phyloP scores from a whole-genome alignment of 35 echinoderm and acorn worm species.

The Patiria miniata region DNA sequence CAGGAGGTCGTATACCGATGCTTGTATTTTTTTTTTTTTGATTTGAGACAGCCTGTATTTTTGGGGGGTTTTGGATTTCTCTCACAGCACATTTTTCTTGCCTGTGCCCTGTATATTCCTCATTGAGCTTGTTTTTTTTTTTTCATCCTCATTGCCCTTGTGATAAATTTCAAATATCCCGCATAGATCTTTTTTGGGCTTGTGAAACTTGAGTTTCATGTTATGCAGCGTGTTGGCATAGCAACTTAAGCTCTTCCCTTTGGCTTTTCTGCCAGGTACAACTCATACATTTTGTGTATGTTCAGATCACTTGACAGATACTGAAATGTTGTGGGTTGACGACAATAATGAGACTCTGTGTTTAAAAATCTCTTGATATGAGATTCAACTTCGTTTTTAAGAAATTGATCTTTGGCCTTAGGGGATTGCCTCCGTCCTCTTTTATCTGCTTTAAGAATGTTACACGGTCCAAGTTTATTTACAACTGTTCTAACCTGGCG shows the following conservation, averaged over 20 bases:
- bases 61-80: no score
- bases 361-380: conserved; percentile 48
- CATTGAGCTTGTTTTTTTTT: no score
- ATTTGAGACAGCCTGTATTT: no score
- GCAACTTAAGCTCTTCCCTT: no score
- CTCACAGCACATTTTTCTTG: no score
- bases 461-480: no score
- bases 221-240: background rate
- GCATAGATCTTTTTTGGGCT: conserved; percentile 57
- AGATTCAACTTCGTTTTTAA: no score
- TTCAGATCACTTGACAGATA: conserved; percentile 45
- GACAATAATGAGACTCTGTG: conserved; percentile 56
- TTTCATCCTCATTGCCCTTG: conserved; percentile 13
- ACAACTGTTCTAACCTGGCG: no score
- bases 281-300: conserved; percentile 13
- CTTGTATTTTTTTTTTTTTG: no score
- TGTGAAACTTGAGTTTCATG: conserved; percentile 54
- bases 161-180: conserved; percentile 24
- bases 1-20: no score
- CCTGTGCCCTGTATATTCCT: no score
- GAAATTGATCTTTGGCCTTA: background rate
- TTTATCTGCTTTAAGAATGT: no score
- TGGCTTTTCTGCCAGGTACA: conserved; percentile 7
- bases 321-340: conserved; percentile 13
- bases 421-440: background rate